Percentiles rank a stretch among this genome's conserved stretches.
These are phyloP conservation scores for Calosoma granatense DNA, from an alignment of 1,140 invertebrate species.

Conservation along the genomic window DNA sequence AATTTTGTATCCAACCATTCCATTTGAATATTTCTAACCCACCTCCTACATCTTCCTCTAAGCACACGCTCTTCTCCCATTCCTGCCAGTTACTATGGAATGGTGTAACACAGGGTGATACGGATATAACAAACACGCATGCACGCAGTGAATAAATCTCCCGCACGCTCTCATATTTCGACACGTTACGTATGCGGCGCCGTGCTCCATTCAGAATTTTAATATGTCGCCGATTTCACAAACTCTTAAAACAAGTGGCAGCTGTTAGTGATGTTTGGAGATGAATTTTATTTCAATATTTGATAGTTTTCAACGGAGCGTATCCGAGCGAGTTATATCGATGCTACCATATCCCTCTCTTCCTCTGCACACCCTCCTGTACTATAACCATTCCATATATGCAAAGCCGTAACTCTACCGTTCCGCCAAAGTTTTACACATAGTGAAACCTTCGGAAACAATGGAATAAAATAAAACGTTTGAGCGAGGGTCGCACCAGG, in stretches of 20 bases:
- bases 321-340: background rate
- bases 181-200: background rate
- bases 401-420: background rate
- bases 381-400: background rate
- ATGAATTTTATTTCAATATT: conserved; percentile 38
- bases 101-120: background rate
- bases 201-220: conserved; percentile 23
- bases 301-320: conserved; percentile 29
- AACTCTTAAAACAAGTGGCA: conserved; percentile 35
- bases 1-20: no score
- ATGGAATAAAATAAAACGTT: background rate
- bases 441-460: background rate
- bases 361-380: background rate
- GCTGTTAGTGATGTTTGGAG: conserved; percentile 33
- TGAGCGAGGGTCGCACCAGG: background rate
- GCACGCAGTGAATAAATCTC: background rate
- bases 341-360: background rate
- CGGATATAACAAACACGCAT: background rate
- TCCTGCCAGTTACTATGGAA: no score
- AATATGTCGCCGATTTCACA: conserved; percentile 32
- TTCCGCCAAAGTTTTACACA: background rate
- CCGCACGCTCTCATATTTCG: background rate
- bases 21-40: no score
- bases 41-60: no score
- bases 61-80: no score